Percentiles rank a stretch among this genome's conserved stretches.
Evolutionary conservation across 2,888 invertebrate genomes (phyloP).

Genomic region (Andrena fulva): DNA sequence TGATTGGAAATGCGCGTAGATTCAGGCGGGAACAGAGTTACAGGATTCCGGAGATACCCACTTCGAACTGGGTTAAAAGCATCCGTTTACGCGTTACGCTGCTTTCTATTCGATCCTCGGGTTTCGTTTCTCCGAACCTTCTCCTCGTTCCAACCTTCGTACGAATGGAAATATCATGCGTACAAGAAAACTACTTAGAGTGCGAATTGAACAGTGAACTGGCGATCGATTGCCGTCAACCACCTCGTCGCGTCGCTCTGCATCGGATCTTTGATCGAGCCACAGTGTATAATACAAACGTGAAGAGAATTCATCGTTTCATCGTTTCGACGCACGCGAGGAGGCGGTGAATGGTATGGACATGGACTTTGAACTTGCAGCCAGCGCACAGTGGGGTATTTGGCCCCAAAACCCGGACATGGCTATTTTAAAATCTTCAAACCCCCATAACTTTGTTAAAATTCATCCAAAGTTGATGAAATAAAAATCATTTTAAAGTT

Average conservation of each 20-base stretch:
- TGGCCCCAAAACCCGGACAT: no score
- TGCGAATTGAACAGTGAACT: background rate
- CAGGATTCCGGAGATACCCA: slow-evolving; percentile 49
- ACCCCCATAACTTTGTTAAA: no score
- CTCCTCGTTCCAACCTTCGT: background rate
- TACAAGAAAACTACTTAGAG: background rate
- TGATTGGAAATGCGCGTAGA: slow-evolving; percentile 30
- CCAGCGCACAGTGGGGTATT: no score
- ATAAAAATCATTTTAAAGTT: no score
- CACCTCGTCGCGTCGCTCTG: slow-evolving; percentile 3
- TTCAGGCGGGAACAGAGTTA: background rate
- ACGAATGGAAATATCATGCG: background rate
- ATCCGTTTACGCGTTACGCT: slow-evolving; percentile 73
- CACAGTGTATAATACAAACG: no score
- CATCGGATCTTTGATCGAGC: slow-evolving; percentile 13
- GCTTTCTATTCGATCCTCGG: slow-evolving; percentile 34
- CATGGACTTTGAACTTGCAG: background rate
- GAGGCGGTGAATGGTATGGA: no score
- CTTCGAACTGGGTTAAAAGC: slow-evolving; percentile 76
- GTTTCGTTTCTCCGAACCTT: background rate
- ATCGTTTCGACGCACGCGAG: no score
- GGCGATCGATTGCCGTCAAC: slow-evolving; percentile 11
- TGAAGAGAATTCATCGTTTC: no score
- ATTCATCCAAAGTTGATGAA: no score
- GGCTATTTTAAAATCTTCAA: no score